Evolutionary conservation across 2,888 invertebrate species (phyloP).

Genomic region (Melanostoma scalare): DNA sequence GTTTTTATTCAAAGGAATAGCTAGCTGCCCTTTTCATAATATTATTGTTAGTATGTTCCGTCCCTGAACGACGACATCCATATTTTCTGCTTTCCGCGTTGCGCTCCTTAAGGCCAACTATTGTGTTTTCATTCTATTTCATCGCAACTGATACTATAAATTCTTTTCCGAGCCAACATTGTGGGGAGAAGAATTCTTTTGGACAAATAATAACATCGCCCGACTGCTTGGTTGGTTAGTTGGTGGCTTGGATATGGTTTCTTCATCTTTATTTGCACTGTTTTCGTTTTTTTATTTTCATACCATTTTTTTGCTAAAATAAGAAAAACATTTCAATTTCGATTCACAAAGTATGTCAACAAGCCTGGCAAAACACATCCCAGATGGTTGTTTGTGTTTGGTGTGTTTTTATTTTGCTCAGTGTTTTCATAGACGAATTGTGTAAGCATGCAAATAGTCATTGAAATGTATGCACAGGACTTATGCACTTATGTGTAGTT

Average conservation of each 20-base stretch:
- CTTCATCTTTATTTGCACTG: conserved; percentile 57
- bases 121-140: conserved; percentile 40
- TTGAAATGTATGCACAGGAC: conserved; percentile 14
- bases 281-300: neutral
- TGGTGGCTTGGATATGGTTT: neutral
- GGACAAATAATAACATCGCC: conserved; percentile 56
- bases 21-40: conserved; percentile 23
- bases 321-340: conserved; percentile 61
- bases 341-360: conserved; percentile 70
- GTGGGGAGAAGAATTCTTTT: conserved; percentile 33
- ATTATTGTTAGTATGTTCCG: conserved; percentile 9
- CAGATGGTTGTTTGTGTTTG: conserved; percentile 17
- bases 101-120: conserved; percentile 55
- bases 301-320: conserved; percentile 26
- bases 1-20: neutral
- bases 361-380: conserved; percentile 33
- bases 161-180: conserved; percentile 36
- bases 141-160: conserved; percentile 38
- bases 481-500: conserved; percentile 27
- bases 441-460: conserved; percentile 55
- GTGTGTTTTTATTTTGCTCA: neutral
- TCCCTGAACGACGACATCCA: conserved; percentile 11
- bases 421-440: conserved; percentile 19
- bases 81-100: conserved; percentile 6
- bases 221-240: neutral